Base-by-base conservation (phyloP, 2,888 invertebrate species). In the Nyleta sp. region DNA sequence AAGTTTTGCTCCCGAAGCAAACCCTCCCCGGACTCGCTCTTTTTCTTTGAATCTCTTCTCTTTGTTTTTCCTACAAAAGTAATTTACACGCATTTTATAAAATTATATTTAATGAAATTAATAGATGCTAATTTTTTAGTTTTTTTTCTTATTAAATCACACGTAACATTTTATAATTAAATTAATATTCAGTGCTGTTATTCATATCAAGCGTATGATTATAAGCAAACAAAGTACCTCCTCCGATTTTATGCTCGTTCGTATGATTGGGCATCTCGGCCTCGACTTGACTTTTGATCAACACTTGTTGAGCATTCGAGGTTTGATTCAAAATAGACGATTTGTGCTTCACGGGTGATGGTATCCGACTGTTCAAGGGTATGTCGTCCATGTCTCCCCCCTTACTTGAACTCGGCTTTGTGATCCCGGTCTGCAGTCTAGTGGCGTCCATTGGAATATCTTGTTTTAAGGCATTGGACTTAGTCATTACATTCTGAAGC, bases 21-120 rank as follows among this genome's bases (percentile, higher is more conserved):
- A 46, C 93, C 92, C 74, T 93, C 93, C 67, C 92, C 92, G 72
- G 92, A 92, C 80, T 92, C 89, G 80, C 92, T 87, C 84, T 93
- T 93, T 87, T 93, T 93, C 86, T 93, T 91, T 90, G 93, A 93
- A 84, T 93, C 93, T 86, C 93, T 93, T 87, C 91, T 91, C 83
- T 91, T 91, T 60, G 91, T 90, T 86, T 91, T 91, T 38, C 89
- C 89, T 90, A 11, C 4, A 35, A 62, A 20, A 8, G 22, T 8
- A 50, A 59, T 59, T 31, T 35, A 6, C 28, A 28, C 5, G 8
- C 8, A 28, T 28, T 28, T 28, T 28, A 28, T 28, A 28, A 4
- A 28, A 28, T 28, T 6, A 28, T 6, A 28, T 28, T 28, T 8
- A 28, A 6, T 28, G 8, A 28, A 4, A 6, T 28, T 28, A 28